Conservation (phyloP, 2,888 invertebrate genomes). For the Drosophila cracens region DNA sequence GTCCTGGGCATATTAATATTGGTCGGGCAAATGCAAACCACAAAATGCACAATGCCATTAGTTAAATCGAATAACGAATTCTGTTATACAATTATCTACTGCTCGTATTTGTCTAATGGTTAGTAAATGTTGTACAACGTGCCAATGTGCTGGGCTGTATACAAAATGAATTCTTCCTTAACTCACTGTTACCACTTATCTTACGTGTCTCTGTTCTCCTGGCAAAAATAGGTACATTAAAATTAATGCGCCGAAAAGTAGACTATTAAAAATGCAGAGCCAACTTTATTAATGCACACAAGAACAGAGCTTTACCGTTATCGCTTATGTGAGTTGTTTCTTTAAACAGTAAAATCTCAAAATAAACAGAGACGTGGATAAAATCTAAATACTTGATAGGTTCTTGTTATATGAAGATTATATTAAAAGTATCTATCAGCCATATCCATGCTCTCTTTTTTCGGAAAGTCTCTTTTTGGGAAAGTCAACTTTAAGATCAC, state of each 20-base stretch:
- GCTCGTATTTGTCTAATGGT: slow-evolving; percentile 30
- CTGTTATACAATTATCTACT: slow-evolving; percentile 32
- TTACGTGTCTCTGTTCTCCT: background rate
- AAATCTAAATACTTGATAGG: background rate
- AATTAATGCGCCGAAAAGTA: slow-evolving; percentile 78
- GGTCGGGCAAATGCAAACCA: slow-evolving; percentile 27
- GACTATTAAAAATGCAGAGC: slow-evolving; percentile 71
- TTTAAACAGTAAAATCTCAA: slow-evolving; percentile 32
- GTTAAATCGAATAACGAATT: slow-evolving; percentile 36
- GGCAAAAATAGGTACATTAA: slow-evolving; percentile 57
- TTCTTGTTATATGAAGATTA: background rate
- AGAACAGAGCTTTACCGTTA: slow-evolving; percentile 19
- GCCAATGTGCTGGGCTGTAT: background rate
- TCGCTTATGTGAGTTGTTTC: slow-evolving; percentile 41
- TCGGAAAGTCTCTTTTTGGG: background rate
- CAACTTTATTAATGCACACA: slow-evolving; percentile 63
- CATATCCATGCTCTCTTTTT: background rate
- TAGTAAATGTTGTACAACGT: slow-evolving; percentile 21
- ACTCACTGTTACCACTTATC: background rate
- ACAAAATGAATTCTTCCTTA: no score
- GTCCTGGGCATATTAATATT: slow-evolving; percentile 19
- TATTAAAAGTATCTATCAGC: background rate
- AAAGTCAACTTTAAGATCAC: background rate
- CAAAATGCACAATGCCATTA: slow-evolving; percentile 15
- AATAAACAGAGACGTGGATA: slow-evolving; percentile 28